Base-by-base conservation (phyloP, 1,140 invertebrate genomes). In the Muscidifurax raptorellus region DNA sequence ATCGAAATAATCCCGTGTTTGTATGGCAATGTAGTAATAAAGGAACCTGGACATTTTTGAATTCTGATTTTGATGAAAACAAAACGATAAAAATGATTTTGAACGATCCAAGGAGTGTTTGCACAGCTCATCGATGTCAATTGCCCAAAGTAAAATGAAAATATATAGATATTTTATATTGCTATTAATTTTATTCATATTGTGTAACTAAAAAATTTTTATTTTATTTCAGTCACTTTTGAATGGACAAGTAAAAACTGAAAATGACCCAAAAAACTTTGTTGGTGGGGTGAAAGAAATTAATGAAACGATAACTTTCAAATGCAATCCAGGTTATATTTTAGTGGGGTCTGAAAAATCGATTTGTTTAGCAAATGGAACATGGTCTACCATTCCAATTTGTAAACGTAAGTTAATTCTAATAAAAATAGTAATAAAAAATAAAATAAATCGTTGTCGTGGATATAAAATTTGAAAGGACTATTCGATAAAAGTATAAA, bases 301-400 rank as follows among this genome's bases (percentile, higher is more conserved):
- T 22, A 85, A 88, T 22, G 87, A 90, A 36, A 87, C 87, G 28
- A 72, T 94, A 12, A 86, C 86, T 44, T 93, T 93, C 78, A 91
- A 91, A 83, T 94, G 94, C 84, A 83, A 89, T 25, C 84, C 88
- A 67, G 94, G 94, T 22, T 94, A 91, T 52, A 84, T 87, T 76
- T 85, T 92, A 52, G 40, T 87, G 59, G 94, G 93, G 10, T 81
- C 86, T 15, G 90, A 91, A 86, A 85, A 78, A 72, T 90, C 90
- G 22, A 88, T 86, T 27, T 94, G 94, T 83, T 89, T 91, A 28
- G 25, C 90, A n/a, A 90, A 93, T 83, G 91, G 92, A 4, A 92
- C 90, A 44, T 94, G 94, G 94, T 92, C 92, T 22, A 80, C 88
- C 28, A 89, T 91, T 85, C 90, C 93, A 28, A 86, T 79, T 15